Evolutionary conservation across 2,888 invertebrate species (phyloP).

Genomic region (Cheilosia variabilis): DNA sequence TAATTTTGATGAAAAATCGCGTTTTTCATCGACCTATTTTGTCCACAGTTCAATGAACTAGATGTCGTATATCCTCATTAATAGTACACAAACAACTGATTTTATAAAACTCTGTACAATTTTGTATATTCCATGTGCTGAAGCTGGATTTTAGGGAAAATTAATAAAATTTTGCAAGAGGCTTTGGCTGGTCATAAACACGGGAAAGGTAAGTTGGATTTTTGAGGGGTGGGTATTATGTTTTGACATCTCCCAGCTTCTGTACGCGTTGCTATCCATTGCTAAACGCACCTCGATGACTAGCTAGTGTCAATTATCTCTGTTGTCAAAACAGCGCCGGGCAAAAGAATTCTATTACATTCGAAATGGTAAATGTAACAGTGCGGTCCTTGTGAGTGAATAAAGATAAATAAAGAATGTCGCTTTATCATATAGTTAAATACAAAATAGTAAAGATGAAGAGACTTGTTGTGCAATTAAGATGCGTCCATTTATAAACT

Average conservation of each 20-base stretch:
- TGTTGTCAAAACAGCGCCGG: too few species aligned
- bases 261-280: slow-evolving; percentile 63
- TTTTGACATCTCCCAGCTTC: slow-evolving; percentile 64
- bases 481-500: too few species aligned
- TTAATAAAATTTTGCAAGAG: slow-evolving; percentile 44
- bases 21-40: slow-evolving; percentile 9
- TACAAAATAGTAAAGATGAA: too few species aligned
- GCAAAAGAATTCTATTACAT: slow-evolving; percentile 43
- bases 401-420: too few species aligned
- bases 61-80: not conserved
- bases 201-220: slow-evolving; percentile 65
- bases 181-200: slow-evolving; percentile 61
- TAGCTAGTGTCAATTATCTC: not conserved
- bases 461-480: too few species aligned
- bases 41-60: not conserved
- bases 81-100: not conserved
- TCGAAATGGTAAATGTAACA: not conserved
- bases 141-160: slow-evolving; percentile 31
- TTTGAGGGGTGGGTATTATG: slow-evolving; percentile 68
- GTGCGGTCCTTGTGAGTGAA: not conserved
- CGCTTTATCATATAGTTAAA: too few species aligned
- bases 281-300: slow-evolving; percentile 22
- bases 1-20: not conserved
- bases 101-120: not conserved
- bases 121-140: slow-evolving; percentile 39